Base-by-base conservation (phyloP, 2,888 invertebrate genomes). In the Diploptera punctata region DNA sequence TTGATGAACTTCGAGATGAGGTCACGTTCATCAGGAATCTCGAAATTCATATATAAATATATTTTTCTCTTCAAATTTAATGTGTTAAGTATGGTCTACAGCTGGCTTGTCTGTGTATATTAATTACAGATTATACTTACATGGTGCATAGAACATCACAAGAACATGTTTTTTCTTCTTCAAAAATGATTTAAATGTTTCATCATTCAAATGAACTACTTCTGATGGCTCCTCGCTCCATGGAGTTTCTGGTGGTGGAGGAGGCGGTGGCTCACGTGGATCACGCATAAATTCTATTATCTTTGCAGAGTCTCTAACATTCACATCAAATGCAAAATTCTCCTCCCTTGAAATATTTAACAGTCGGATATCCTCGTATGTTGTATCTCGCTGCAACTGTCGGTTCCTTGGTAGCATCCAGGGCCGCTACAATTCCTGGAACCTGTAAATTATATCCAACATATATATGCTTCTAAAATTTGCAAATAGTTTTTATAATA, bases 131-230 rank as follows among this genome's bases (percentile, higher is more conserved):
- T n/a, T n/a, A n/a, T 69, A 89, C 93, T 89, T 84, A 95, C 95
- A 97, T 13, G 96, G 96, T 0, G 96, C 95, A 82, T 96, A 96
- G 83, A 96, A 97, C 91, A 96, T 95, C 72, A 95, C 90, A 67
- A 97, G 80, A 1, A 91, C 93, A 83, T 96, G 94, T 79, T 94
- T 95, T 83, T 94, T 91, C 82, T 93, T 93, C 81, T 93, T 93
- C 52, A 96, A 85, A 67, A 91, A 87, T 60, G 87, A 81, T 78
- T 91, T 90, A 83, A 95, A 95, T 73, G 84, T 89, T 73, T 91
- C 87, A 54, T 91, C 88, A 77, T 87, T 88, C 68, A 95, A 87
- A 84, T 95, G 95, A 54, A 92, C 86, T 60, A 97, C 94, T 77
- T 91, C 87, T 1, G 89, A 88, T 77, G 88, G 88, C 76, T 91